These are phyloP conservation scores for Campylorhamphus procurvoides DNA, from an alignment of 2,113 vertebrate species.

Conservation along the genomic window DNA sequence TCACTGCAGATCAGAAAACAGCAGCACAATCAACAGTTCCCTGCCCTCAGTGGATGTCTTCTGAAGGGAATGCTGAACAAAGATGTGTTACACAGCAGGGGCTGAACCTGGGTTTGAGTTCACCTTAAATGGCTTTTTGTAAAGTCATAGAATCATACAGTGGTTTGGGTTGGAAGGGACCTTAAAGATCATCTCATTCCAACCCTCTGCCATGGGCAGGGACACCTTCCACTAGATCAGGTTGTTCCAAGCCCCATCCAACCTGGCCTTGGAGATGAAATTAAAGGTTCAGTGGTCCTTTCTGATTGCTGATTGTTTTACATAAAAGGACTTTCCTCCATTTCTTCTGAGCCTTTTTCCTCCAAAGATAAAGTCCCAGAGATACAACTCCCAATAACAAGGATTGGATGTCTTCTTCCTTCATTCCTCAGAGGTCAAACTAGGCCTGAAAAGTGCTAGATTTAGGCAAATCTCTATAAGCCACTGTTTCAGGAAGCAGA, in stretches of 20 bases:
- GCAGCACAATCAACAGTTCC: background rate
- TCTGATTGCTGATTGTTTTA: background rate
- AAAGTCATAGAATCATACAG: background rate
- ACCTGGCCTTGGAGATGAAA: background rate
- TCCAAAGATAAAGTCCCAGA: background rate
- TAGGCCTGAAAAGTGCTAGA: background rate
- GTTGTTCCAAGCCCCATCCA: accelerated
- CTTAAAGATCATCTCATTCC: background rate
- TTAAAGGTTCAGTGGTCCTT: background rate
- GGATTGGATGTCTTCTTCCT: background rate
- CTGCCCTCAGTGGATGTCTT: background rate
- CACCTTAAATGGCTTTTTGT: background rate
- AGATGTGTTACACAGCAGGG: background rate
- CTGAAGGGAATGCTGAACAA: background rate
- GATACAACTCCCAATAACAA: background rate
- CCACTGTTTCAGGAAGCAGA: background rate
- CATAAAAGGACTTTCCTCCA: background rate
- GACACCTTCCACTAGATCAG: background rate
- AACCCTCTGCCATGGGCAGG: background rate
- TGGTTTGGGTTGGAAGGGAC: background rate
- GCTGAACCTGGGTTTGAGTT: background rate
- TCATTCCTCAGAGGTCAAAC: accelerated
- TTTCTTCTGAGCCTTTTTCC: background rate
- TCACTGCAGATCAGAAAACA: background rate
- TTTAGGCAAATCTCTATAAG: background rate